Percentiles rank a stretch among this genome's conserved stretches.
Evolutionary conservation across 2,113 vertebrate species (phyloP).

Genomic region (Salvelinus alpinus): DNA sequence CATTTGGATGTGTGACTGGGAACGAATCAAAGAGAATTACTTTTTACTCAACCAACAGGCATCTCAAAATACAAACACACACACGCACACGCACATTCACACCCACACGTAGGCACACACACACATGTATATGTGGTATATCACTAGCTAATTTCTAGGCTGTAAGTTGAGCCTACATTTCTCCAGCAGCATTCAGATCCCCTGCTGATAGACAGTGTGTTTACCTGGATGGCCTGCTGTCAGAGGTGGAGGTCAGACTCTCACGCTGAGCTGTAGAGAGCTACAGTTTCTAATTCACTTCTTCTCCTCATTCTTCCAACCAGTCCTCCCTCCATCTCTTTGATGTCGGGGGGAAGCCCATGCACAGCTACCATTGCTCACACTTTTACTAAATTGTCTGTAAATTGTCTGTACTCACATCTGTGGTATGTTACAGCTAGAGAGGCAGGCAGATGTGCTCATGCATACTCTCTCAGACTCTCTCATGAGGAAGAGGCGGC

Average conservation of each 20-base stretch:
- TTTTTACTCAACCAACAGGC: slow-evolving; percentile 52
- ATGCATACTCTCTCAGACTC: too few species aligned
- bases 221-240: slow-evolving; percentile 7
- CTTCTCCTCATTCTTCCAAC: neutral
- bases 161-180: slow-evolving; percentile 1
- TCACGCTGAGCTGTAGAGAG: slow-evolving; percentile 5
- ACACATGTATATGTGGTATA: slow-evolving; percentile 5
- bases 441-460: too few species aligned
- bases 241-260: slow-evolving; percentile 1
- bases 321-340: slow-evolving; percentile 9
- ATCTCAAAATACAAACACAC: slow-evolving; percentile 2
- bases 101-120: neutral
- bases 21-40: slow-evolving; percentile 68
- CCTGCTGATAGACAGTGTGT: slow-evolving; percentile 28
- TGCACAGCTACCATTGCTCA: too few species aligned
- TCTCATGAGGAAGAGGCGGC: too few species aligned
- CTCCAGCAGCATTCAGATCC: neutral
- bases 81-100: neutral
- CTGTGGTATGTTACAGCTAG: too few species aligned
- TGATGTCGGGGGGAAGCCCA: slow-evolving; percentile 7
- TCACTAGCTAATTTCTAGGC: neutral
- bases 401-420: too few species aligned
- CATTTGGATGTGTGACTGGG: slow-evolving; percentile 70
- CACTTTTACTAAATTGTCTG: too few species aligned
- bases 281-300: slow-evolving; percentile 15